These are phyloP conservation scores for Hipposideros armiger DNA, from an alignment of 2,113 vertebrate species.

Conservation along the genomic window DNA sequence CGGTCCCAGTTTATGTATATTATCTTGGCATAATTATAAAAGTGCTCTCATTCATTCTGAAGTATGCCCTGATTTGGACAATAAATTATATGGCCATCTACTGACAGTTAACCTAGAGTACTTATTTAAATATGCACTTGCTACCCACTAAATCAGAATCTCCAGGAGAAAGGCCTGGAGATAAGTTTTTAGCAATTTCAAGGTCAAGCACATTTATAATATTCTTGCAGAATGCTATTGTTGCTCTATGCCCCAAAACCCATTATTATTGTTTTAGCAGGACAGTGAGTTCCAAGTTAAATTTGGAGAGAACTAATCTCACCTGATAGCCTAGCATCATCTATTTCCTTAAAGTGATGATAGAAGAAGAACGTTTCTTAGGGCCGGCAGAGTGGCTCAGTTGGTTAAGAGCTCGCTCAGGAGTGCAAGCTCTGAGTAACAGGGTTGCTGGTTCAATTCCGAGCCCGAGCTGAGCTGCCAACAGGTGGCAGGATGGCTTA, in stretches of 20 bases:
- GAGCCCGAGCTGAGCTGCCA: too few species aligned
- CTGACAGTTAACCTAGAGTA: background rate
- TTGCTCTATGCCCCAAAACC: background rate
- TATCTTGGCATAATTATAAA: background rate
- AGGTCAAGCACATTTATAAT: background rate
- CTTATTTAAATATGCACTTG: background rate
- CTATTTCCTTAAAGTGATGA: slow-evolving; percentile 4
- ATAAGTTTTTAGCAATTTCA: background rate
- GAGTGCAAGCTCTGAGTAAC: too few species aligned
- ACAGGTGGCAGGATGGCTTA: too few species aligned
- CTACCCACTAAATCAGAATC: background rate
- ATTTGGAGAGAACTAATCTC: background rate
- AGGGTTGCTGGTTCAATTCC: too few species aligned
- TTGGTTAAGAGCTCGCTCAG: too few species aligned
- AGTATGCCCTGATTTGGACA: background rate
- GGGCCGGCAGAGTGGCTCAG: too few species aligned
- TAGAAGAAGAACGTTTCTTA: background rate
- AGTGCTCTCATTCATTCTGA: background rate
- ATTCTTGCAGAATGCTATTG: background rate
- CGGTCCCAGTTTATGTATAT: background rate
- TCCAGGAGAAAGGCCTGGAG: background rate
- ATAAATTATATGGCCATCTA: background rate
- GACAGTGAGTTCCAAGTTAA: background rate
- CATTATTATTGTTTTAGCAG: background rate
- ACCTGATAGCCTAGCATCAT: background rate